Conservation (phyloP, 1,140 invertebrate species). For the Bacillus rossius region DNA sequence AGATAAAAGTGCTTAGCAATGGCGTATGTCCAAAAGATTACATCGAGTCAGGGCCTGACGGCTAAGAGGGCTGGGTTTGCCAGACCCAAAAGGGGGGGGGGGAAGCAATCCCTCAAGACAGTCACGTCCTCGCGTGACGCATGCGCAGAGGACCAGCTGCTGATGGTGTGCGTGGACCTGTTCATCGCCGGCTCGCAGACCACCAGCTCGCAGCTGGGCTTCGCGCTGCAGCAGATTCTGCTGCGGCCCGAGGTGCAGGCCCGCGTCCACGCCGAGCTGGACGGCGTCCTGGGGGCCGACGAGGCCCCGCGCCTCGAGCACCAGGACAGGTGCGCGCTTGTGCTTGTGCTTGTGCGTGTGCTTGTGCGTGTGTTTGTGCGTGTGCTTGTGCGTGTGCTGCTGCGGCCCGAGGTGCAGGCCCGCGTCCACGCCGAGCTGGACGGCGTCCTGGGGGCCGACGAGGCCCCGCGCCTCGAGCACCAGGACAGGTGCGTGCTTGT, state of each 20-base stretch:
- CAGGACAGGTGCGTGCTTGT: slow-evolving; percentile 43
- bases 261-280: slow-evolving; percentile 59
- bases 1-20: too few relatives aligned
- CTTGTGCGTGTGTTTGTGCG: too few relatives aligned
- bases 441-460: slow-evolving; percentile 41
- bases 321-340: slow-evolving; percentile 42
- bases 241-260: slow-evolving; percentile 59
- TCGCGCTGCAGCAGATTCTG: slow-evolving; percentile 62
- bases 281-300: slow-evolving; percentile 43
- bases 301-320: slow-evolving; percentile 40
- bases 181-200: slow-evolving; percentile 67
- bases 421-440: slow-evolving; percentile 61
- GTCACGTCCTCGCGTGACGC: too few relatives aligned
- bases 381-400: too few relatives aligned
- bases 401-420: slow-evolving; percentile 58
- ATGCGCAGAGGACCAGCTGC: slow-evolving; percentile 57
- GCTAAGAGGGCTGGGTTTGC: too few relatives aligned
- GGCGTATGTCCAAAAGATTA: too few relatives aligned
- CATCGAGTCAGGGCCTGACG: too few relatives aligned
- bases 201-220: slow-evolving; percentile 63
- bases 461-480: slow-evolving; percentile 39
- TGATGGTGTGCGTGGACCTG: slow-evolving; percentile 62
- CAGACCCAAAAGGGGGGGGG: too few relatives aligned
- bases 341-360: too few relatives aligned
- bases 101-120: too few relatives aligned